Percentiles rank a stretch among this genome's conserved stretches.
Evolutionary conservation across 2,888 invertebrate genomes (phyloP).

Genomic region (Andrena fulva): DNA sequence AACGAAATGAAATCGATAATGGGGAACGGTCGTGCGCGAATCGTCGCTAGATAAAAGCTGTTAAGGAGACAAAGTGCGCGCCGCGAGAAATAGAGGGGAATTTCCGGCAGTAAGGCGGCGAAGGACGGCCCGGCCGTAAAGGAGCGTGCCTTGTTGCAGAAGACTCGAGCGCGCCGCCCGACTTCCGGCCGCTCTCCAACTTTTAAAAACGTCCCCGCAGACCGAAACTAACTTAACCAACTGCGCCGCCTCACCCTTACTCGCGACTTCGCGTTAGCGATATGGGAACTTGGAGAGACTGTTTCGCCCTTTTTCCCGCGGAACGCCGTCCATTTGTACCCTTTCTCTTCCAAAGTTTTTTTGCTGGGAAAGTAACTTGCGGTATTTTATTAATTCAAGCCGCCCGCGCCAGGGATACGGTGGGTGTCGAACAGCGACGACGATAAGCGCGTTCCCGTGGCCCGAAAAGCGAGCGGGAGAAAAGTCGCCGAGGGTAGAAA

Average conservation of each 20-base stretch:
- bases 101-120: neutral
- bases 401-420: neutral
- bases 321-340: constrained; percentile 73
- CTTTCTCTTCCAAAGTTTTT: constrained; percentile 17
- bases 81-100: constrained; percentile 35
- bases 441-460: constrained; percentile 24
- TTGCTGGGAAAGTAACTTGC: neutral
- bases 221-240: constrained; percentile 73
- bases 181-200: constrained; percentile 57
- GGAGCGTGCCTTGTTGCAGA: neutral
- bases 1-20: constrained; percentile 75
- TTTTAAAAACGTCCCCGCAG: constrained; percentile 74
- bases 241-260: constrained; percentile 34
- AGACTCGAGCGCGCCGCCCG: constrained; percentile 27
- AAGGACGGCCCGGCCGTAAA: constrained; percentile 21
- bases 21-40: constrained; percentile 69
- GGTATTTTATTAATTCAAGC: neutral
- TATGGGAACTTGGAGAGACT: constrained; percentile 64
- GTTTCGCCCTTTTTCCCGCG: constrained; percentile 34
- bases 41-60: constrained; percentile 72
- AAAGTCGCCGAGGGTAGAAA: constrained; percentile 45
- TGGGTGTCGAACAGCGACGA: neutral
- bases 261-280: constrained; percentile 74
- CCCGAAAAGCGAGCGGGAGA: constrained; percentile 13
- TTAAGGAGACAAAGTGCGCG: constrained; percentile 73